These are phyloP conservation scores for Platichthys stellatus DNA, from an alignment of 2,113 vertebrate species.

Conservation along the genomic window DNA sequence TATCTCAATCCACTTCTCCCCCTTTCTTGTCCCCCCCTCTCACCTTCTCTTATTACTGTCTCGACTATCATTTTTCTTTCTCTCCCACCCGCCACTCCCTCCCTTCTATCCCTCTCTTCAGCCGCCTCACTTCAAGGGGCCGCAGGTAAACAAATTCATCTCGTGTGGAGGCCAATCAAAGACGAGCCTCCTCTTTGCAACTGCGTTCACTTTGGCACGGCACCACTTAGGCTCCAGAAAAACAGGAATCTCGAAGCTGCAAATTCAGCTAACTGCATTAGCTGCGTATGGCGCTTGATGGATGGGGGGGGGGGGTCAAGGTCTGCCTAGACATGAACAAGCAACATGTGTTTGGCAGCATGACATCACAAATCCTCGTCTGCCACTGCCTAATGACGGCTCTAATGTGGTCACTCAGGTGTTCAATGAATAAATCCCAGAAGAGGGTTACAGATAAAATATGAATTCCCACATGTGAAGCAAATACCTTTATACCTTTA, in stretches of 20 bases:
- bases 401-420: not conserved
- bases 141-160: conserved; percentile 53
- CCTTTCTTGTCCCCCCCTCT: conserved; percentile 9
- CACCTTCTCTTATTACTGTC: not conserved
- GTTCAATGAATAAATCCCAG: too few species aligned
- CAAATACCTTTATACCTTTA: not conserved
- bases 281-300: conserved; percentile 48
- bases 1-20: not conserved
- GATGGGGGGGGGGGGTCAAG: conserved; percentile 29
- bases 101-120: not conserved
- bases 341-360: conserved; percentile 39
- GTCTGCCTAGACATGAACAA: conserved; percentile 35
- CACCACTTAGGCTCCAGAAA: conserved; percentile 14
- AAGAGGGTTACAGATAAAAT: not conserved
- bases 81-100: conserved; percentile 11
- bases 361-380: conserved; percentile 10
- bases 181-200: conserved; percentile 50
- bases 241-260: conserved; percentile 8
- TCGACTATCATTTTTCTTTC: conserved; percentile 9
- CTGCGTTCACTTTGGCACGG: conserved; percentile 42
- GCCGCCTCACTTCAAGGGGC: conserved; percentile 20
- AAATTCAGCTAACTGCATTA: conserved; percentile 53
- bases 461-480: not conserved
- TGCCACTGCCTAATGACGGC: conserved; percentile 20
- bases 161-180: conserved; percentile 58